These are phyloP conservation scores for Autographa gamma DNA, from an alignment of 2,888 invertebrate genomes.

Conservation along the genomic window DNA sequence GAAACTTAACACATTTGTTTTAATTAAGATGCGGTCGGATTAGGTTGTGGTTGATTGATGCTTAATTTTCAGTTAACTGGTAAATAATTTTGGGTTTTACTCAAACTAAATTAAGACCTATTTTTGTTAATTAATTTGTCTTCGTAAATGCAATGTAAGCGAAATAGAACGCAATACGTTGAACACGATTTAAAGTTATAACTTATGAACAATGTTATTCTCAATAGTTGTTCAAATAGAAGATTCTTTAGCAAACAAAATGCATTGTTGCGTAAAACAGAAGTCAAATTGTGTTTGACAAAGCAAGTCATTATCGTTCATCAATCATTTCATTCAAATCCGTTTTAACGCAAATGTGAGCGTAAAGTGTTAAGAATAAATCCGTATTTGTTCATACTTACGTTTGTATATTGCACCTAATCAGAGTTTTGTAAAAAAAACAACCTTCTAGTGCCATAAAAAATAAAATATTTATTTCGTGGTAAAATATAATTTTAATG, in stretches of 20 bases:
- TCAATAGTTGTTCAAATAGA: neutral
- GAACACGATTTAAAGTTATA: neutral
- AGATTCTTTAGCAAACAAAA: conserved; percentile 26
- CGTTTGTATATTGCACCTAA: neutral
- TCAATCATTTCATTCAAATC: conserved; percentile 47
- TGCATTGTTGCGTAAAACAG: conserved; percentile 42
- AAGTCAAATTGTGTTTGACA: conserved; percentile 29
- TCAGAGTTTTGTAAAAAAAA: too few species aligned
- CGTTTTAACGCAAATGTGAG: conserved; percentile 10
- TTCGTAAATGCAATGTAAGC: neutral
- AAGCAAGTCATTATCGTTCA: conserved; percentile 26
- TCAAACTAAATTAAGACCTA: neutral
- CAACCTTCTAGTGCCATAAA: too few species aligned
- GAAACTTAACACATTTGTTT: conserved; percentile 1
- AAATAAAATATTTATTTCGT: too few species aligned
- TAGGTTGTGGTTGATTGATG: neutral
- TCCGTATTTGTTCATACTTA: conserved; percentile 19
- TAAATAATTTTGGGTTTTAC: neutral
- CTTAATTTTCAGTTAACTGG: neutral
- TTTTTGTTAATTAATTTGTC: too few species aligned
- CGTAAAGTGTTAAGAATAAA: conserved; percentile 22
- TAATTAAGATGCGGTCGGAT: conserved; percentile 1
- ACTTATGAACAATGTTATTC: neutral
- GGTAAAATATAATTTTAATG: too few species aligned
- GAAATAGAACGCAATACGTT: neutral